Percentiles rank a stretch among this genome's conserved stretches.
Evolutionary conservation across 2,888 invertebrate species (phyloP).

Genomic region (Thymelicus lineola): DNA sequence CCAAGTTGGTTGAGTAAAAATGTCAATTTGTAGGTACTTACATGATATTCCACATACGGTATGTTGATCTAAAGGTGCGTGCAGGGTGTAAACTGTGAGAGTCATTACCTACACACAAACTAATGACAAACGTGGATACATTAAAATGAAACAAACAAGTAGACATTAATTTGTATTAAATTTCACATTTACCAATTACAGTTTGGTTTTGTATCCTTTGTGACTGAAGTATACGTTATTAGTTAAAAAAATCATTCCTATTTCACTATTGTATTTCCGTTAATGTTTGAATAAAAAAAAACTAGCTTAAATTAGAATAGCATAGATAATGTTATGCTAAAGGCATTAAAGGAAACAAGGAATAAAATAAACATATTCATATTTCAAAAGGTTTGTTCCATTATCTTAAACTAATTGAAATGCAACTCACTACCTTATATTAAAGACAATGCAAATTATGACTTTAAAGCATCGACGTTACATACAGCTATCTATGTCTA

Average conservation of each 20-base stretch:
- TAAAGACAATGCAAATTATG: conserved; percentile 60
- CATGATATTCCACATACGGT: neutral
- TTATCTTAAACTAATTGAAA: conserved; percentile 42
- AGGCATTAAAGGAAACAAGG: conserved; percentile 7
- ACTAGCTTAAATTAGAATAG: neutral
- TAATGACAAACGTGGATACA: conserved; percentile 6
- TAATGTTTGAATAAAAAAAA: conserved; percentile 23
- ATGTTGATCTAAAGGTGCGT: conserved; percentile 35
- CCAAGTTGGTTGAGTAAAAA: neutral
- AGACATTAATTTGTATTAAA: conserved; percentile 78
- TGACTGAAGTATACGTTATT: conserved; percentile 17
- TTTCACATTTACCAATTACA: conserved; percentile 55
- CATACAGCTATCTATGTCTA: conserved; percentile 71
- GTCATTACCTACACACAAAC: conserved; percentile 34
- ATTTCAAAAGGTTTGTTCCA: conserved; percentile 16
- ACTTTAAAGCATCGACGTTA: conserved; percentile 62
- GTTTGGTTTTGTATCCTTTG: conserved; percentile 28
- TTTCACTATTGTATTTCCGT: conserved; percentile 12
- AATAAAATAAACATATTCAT: conserved; percentile 4
- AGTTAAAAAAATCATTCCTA: conserved; percentile 16
- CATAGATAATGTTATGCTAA: conserved; percentile 9
- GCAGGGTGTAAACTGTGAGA: conserved; percentile 37
- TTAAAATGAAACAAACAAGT: conserved; percentile 59
- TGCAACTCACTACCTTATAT: conserved; percentile 48
- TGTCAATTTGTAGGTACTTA: neutral